Evolutionary conservation across 1,140 invertebrate species (phyloP).

Genomic region (Zaprionus tsacasi): DNA sequence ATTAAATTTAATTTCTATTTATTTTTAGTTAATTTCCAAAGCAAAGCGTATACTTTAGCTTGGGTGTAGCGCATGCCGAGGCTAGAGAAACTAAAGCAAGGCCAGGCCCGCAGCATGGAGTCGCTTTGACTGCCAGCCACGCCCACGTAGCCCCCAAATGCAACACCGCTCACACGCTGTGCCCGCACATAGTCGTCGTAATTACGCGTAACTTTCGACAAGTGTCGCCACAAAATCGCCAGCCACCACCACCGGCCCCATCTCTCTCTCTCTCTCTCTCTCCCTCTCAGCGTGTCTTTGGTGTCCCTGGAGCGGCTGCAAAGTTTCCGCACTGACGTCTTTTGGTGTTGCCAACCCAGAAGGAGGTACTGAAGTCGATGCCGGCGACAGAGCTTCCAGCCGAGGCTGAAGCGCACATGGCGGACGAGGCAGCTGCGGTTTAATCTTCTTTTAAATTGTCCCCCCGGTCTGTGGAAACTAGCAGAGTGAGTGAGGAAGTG

Average conservation of each 20-base stretch:
- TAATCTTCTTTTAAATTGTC: constrained; percentile 80
- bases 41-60: neutral
- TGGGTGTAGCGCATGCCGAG: constrained; percentile 20
- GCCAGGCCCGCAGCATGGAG: constrained; percentile 37
- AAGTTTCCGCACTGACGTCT: constrained; percentile 51
- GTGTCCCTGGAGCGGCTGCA: constrained; percentile 47
- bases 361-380: neutral
- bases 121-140: constrained; percentile 40
- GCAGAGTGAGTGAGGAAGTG: neutral
- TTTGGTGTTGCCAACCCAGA: constrained; percentile 39
- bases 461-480: neutral
- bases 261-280: neutral
- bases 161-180: constrained; percentile 26
- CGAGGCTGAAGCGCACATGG: constrained; percentile 24
- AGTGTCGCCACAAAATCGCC: constrained; percentile 76
- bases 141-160: constrained; percentile 13
- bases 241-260: constrained; percentile 16
- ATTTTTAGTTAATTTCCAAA: neutral
- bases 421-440: constrained; percentile 65
- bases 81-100: constrained; percentile 31
- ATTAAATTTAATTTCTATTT: neutral
- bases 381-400: neutral
- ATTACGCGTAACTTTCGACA: constrained; percentile 81
- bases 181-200: constrained; percentile 67
- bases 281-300: constrained; percentile 30